A percentile compares a stretch with the other conserved stretches of the same genome.
These are phyloP conservation scores for Formica selysi DNA, from an alignment of 1,140 invertebrate species.

Conservation along the genomic window DNA sequence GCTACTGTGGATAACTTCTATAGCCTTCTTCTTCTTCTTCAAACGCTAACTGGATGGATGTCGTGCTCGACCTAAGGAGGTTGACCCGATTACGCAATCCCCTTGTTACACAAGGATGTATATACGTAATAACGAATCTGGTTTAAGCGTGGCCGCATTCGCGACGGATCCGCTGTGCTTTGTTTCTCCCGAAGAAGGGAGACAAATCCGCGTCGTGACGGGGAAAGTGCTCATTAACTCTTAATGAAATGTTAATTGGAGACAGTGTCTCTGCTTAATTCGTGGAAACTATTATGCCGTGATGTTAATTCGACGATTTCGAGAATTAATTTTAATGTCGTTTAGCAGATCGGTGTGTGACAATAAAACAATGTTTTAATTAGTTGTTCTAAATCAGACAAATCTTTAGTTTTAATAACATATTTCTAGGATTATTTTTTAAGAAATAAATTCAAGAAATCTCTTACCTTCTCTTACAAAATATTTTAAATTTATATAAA, in stretches of 20 bases:
- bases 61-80: slow-evolving; percentile 40
- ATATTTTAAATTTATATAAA: too few species aligned
- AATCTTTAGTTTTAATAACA: not conserved
- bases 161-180: slow-evolving; percentile 38
- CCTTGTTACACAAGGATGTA: slow-evolving; percentile 50
- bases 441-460: too few species aligned
- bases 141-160: slow-evolving; percentile 24
- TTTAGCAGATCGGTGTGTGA: slow-evolving; percentile 19
- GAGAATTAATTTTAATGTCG: slow-evolving; percentile 39
- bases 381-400: not conserved
- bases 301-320: slow-evolving; percentile 33
- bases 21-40: slow-evolving; percentile 24
- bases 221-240: slow-evolving; percentile 53
- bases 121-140: slow-evolving; percentile 63
- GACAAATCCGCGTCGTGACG: slow-evolving; percentile 31
- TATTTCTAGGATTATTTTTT: not conserved
- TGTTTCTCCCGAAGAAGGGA: slow-evolving; percentile 36
- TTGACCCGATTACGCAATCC: slow-evolving; percentile 76
- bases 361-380: slow-evolving; percentile 27
- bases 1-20: slow-evolving; percentile 5
- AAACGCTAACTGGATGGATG: slow-evolving; percentile 46
- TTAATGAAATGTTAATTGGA: slow-evolving; percentile 61
- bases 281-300: slow-evolving; percentile 33
- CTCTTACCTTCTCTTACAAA: too few species aligned
- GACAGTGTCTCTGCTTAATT: slow-evolving; percentile 37